Evolutionary conservation across 2,888 invertebrate genomes (phyloP), one percentile per base, ranked within the genome.

Genomic region (Falcaria lacertinaria): DNA sequence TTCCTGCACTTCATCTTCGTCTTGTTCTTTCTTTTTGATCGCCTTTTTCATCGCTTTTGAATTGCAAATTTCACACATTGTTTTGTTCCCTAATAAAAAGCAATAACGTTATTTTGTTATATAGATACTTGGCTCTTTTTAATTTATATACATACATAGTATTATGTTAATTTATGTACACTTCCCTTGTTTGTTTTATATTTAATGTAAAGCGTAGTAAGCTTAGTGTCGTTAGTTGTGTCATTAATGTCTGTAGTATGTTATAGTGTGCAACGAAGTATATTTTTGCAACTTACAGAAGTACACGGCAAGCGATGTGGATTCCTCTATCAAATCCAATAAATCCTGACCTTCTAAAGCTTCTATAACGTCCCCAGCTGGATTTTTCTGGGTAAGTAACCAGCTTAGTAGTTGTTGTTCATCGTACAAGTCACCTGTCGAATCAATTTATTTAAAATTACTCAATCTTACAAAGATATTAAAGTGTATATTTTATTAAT

Each of bases 301-400:
- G 78, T 96, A 97, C 19, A 97, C 95, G 5, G 97, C 97, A 52
- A 97, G 87, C 32, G 96, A 95, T 57, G 94, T 93, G 34, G 95
- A 94, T 48, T 94, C 93, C 68, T 94, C 92, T 57, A 97, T 96
- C 45, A 96, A 77, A 47, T 93, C 90, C 34, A 93, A 79, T 41
- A 97, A 88, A 43, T 93, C 93, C 66, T 94, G 94, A 34, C 97
- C 97, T 78, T 95, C 95, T 14, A 95, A 84, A 57, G 95, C 96
- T 86, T 97, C 97, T 57, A 97, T 97, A 40, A 96, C 93, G 72
- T 97, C 97, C 34, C 96, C 96, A 37, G 95, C 93, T 41, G 97
- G 97, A 86, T 97, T 96, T 78, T 97, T 97, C 82, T 97, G 96
- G 33, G 95, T 94, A 63, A 97, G 78, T 45, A 97, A 85, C 97